phyloP scores from a whole-genome alignment of 2,113 vertebrate species.

The Spea bombifrons region DNA sequence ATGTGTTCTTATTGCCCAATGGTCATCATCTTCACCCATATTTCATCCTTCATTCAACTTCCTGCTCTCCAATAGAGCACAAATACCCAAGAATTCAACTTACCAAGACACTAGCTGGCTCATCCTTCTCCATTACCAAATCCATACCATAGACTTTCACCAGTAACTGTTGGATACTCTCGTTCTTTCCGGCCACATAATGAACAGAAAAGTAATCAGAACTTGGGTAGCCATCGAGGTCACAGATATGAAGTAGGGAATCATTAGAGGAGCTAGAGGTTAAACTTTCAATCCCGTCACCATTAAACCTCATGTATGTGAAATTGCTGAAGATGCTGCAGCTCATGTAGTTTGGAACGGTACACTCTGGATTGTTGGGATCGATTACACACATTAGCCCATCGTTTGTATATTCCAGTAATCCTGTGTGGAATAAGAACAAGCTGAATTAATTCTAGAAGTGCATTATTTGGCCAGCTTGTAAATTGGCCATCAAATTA shows the following conservation, averaged over 20 bases:
- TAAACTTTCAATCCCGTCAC: neutral
- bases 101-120: neutral
- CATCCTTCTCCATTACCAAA: neutral
- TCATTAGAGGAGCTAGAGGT: neutral
- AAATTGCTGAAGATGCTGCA: neutral
- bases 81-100: neutral
- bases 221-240: neutral
- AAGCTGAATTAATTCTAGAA: too few relatives aligned
- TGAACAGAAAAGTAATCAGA: neutral
- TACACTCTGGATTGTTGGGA: neutral
- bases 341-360: neutral
- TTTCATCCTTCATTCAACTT: too few relatives aligned
- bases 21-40: too few relatives aligned
- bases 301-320: neutral
- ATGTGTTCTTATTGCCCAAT: too few relatives aligned
- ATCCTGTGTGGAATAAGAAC: too few relatives aligned
- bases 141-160: slow-evolving; percentile 3
- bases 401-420: too few relatives aligned
- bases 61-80: neutral
- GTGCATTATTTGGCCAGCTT: too few relatives aligned
- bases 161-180: neutral
- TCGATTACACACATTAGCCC: too few relatives aligned
- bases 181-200: neutral
- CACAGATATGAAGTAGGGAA: neutral
- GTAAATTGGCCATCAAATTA: too few relatives aligned